Percentiles rank a stretch among this genome's conserved stretches.
phyloP scores from a whole-genome alignment of 2,888 invertebrate species.

The Microctonus aethiopoides region DNA sequence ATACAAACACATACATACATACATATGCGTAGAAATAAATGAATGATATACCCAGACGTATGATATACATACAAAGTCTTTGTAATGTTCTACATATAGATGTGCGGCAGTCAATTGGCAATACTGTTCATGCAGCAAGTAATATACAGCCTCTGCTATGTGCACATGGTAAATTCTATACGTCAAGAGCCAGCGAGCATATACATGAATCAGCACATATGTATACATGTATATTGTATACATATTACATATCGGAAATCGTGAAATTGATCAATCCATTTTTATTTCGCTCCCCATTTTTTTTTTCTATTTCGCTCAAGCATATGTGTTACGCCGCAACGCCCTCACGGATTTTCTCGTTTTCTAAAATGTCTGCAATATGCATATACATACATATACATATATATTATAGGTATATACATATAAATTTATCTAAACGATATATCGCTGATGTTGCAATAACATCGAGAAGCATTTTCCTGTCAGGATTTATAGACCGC shows the following conservation, averaged over 20 bases:
- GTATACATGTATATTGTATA: not conserved
- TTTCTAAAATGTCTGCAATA: conserved; percentile 9
- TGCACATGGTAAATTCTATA: conserved; percentile 5
- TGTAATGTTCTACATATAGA: conserved; percentile 27
- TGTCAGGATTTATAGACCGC: conserved; percentile 12
- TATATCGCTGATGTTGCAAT: conserved; percentile 22
- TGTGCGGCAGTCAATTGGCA: conserved; percentile 20
- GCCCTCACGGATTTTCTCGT: conserved; percentile 22
- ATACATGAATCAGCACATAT: not conserved
- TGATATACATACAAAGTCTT: conserved; percentile 16
- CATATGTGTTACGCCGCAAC: conserved; percentile 10
- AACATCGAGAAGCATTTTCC: conserved; percentile 7
- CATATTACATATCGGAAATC: conserved; percentile 13
- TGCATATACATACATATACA: not conserved
- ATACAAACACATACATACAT: not conserved
- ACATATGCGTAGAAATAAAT: not conserved
- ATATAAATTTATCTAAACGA: not conserved
- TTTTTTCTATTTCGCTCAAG: conserved; percentile 1
- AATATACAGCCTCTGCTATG: not conserved
- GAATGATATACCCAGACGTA: not conserved
- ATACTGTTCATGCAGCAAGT: conserved; percentile 11
- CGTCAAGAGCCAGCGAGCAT: not conserved
- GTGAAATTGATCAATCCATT: conserved; percentile 31
- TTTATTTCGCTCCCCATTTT: not conserved
- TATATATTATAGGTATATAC: not conserved